These are phyloP conservation scores for Lordiphosa clarofinis DNA, from an alignment of 1,140 invertebrate species.

Conservation along the genomic window DNA sequence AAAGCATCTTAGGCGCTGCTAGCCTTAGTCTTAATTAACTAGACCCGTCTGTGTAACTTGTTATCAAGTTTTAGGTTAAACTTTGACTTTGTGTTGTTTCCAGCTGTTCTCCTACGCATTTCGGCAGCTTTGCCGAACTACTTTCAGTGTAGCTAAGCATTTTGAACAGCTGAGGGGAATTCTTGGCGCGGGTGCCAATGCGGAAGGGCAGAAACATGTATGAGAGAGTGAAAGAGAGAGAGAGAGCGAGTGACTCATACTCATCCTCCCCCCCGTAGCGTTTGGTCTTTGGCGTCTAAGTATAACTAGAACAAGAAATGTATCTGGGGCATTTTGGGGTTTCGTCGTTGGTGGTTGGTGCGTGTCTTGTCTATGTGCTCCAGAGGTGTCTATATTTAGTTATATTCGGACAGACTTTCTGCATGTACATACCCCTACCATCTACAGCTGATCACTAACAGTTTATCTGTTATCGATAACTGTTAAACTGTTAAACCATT, in stretches of 20 bases:
- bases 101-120: too few species aligned
- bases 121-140: too few species aligned
- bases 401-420: neutral
- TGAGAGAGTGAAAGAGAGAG: too few species aligned
- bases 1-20: too few species aligned
- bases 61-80: too few species aligned
- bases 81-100: too few species aligned
- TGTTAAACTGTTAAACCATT: neutral
- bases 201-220: constrained; percentile 23
- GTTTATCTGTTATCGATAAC: neutral
- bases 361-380: constrained; percentile 23
- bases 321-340: constrained; percentile 28
- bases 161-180: neutral
- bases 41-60: too few species aligned
- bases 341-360: neutral
- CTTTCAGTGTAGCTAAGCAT: constrained; percentile 4
- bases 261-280: constrained; percentile 36
- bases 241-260: constrained; percentile 34
- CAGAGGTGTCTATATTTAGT: constrained; percentile 39
- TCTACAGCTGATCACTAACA: too few species aligned
- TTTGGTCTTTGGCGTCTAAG: neutral
- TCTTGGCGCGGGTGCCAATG: neutral
- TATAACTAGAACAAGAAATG: constrained; percentile 16
- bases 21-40: too few species aligned
- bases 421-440: neutral